Evolutionary conservation across 2,113 vertebrate genomes (phyloP), one percentile per base, ranked within the genome.

Genomic region (Fulica atra): DNA sequence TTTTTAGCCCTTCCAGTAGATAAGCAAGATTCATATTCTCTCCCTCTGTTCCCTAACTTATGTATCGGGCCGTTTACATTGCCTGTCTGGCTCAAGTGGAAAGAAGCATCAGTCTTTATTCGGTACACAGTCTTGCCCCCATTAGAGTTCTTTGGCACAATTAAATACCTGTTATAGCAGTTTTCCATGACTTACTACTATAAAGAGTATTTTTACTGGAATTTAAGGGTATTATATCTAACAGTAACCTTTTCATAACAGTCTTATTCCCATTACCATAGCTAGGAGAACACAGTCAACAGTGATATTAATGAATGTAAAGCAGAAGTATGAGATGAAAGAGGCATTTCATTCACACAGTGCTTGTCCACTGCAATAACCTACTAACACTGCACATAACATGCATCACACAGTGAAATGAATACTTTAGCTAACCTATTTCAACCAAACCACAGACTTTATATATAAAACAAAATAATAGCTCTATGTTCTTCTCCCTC

Each of bases 11-110:
- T 53, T 57, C 35, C 20, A 33, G 3, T 0, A 42, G 59, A 18
- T 11, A 1, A 69, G 26, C 10, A 72, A 76, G 65, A 42, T 2
- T 2, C 18, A 7, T 5, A 3, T 1, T 16, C 6, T 28, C 33
- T 18, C 50, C 3, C 19, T 4, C 8, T 3, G 3, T 44, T 19
- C n/a, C 36, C 20, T 13, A 10, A 4, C 9, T 13, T 35, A 3
- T 11, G 7, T 25, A 33, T 25, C 5, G 40, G 10, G 31, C 11
- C 9, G 38, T 18, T 65, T 24, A 61, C 31, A 4, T 19, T 10
- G n/a, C 15, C 40, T 12, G 13, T 2, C 46, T 65, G 23, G 20
- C 24, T 36, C 36, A 71, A 57, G 36, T 25, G 16, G 6, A 48
- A 36, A 66, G 16, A 44, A 80, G 16, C 11, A 3, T 6, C 20